Evolutionary conservation across 2,113 vertebrate species (phyloP).

Genomic region (Electrona antarctica): DNA sequence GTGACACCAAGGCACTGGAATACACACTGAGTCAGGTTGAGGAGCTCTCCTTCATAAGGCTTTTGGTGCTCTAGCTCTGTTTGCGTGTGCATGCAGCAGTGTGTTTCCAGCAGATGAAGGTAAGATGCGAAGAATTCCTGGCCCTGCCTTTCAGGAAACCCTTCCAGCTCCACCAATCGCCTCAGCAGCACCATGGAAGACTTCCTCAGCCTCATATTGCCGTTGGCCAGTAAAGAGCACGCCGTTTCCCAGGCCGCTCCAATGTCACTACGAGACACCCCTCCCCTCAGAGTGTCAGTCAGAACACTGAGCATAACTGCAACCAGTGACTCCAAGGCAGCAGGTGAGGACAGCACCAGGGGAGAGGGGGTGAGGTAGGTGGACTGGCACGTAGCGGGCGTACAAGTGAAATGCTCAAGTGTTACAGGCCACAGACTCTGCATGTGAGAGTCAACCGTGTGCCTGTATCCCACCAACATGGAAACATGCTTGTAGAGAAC

Average conservation of each 20-base stretch:
- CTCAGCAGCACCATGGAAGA: constrained; percentile 81
- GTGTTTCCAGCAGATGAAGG: constrained; percentile 80
- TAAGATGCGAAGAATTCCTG: constrained; percentile 85
- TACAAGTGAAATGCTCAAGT: constrained; percentile 75
- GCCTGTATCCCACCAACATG: constrained; percentile 15
- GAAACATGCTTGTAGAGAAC: constrained; percentile 70
- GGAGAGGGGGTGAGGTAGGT: constrained; percentile 83
- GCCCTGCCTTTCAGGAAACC: constrained; percentile 83
- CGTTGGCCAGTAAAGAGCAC: constrained; percentile 83
- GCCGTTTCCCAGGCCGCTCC: constrained; percentile 83
- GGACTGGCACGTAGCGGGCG: constrained; percentile 59
- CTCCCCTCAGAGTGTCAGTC: constrained; percentile 77
- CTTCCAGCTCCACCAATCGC: constrained; percentile 82
- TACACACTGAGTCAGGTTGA: constrained; percentile 80
- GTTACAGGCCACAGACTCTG: constrained; percentile 82
- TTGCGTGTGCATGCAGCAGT: background rate
- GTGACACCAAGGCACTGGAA: constrained; percentile 77
- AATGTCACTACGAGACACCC: constrained; percentile 84
- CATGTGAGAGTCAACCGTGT: constrained; percentile 15
- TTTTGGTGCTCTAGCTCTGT: constrained; percentile 51
- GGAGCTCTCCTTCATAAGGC: constrained; percentile 81
- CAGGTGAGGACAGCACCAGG: constrained; percentile 78
- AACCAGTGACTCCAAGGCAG: constrained; percentile 85
- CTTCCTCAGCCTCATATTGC: constrained; percentile 78
- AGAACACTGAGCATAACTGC: constrained; percentile 79